A percentile compares a stretch with the other conserved stretches of the same genome.
These are phyloP conservation scores for Drosophila prosaltans DNA, from an alignment of 1,140 invertebrate genomes.

Conservation along the genomic window DNA sequence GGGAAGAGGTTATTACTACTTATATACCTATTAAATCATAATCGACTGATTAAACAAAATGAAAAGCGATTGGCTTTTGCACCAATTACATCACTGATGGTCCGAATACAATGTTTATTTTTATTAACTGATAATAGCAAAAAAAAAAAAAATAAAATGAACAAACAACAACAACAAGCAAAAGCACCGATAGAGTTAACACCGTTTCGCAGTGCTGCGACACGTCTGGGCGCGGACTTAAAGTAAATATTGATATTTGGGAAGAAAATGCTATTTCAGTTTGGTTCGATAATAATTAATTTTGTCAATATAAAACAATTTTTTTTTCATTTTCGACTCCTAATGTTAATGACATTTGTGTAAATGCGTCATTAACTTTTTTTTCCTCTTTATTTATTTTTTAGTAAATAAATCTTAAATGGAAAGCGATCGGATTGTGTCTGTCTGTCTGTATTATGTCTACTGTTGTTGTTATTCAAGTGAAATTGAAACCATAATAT, in stretches of 20 bases:
- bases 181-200: constrained; percentile 1
- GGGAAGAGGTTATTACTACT: not conserved
- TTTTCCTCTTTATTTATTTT: constrained; percentile 8
- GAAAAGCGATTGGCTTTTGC: constrained; percentile 1
- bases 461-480: constrained; percentile 3
- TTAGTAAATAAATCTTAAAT: constrained; percentile 28
- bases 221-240: constrained; percentile 19
- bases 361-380: constrained; percentile 48
- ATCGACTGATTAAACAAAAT: constrained; percentile 2
- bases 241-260: constrained; percentile 34
- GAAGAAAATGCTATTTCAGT: constrained; percentile 7
- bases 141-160: constrained; percentile 4
- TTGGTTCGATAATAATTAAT: constrained; percentile 31
- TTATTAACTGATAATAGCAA: constrained; percentile 47
- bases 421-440: not conserved
- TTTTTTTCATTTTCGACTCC: constrained; percentile 13
- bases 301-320: constrained; percentile 22
- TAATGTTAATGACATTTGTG: constrained; percentile 55
- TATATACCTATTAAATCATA: constrained; percentile 2
- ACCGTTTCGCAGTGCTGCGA: not conserved
- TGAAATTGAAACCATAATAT: constrained; percentile 2
- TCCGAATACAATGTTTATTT: constrained; percentile 30
- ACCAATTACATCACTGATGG: constrained; percentile 38
- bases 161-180: not conserved
- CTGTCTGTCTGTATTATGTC: not conserved